Base-by-base conservation (phyloP, 2,888 invertebrate species). In the Lepetodrilus schrolli region DNA sequence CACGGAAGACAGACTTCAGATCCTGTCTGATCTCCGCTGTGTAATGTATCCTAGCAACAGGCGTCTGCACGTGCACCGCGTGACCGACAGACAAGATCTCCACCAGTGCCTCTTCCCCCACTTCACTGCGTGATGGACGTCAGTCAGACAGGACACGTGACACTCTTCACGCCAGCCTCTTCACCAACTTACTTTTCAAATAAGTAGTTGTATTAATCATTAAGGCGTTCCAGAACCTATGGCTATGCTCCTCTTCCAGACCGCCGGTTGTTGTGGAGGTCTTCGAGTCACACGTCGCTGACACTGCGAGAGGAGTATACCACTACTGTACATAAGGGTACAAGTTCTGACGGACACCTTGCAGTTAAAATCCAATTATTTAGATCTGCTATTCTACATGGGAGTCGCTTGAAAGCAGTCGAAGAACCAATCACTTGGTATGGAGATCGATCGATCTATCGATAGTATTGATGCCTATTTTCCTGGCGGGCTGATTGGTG, bases 401-500 rank as follows among this genome's bases (percentile, higher is more conserved):
- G 58, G 58, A 58, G 17, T 34, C n/a, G 17, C 34, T 17, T 10
- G 26, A 30, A 34, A 58, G 30, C 58, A 58, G 30, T 34, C 30
- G 30, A 58, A 34, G 58, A 17, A 30, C 58, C 58, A 58, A 58
- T 58, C 58, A 58, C 30, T 58, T 58, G 58, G 26, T 26, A 30
- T 17, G 17, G 13, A 58, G 58, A 58, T 58, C 58, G 58, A 58
- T 58, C 26, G 23, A 30, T 58, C 58, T 26, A 58, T 58, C 34
- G 30, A 58, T 30, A 30, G 58, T n/a, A 30, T 58, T 58, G 30
- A 10, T 30, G 10, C 30, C 30, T 26, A 26, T 58, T 17, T 13
- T 58, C 26, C 34, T 58, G 58, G 34, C 34, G 26, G 58, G 58
- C 34, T 58, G 58, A 58, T 58, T 58, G 58, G 58, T 58, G 34